Evolutionary conservation across 2,113 vertebrate species (phyloP).

Genomic region (Pagrus major): DNA sequence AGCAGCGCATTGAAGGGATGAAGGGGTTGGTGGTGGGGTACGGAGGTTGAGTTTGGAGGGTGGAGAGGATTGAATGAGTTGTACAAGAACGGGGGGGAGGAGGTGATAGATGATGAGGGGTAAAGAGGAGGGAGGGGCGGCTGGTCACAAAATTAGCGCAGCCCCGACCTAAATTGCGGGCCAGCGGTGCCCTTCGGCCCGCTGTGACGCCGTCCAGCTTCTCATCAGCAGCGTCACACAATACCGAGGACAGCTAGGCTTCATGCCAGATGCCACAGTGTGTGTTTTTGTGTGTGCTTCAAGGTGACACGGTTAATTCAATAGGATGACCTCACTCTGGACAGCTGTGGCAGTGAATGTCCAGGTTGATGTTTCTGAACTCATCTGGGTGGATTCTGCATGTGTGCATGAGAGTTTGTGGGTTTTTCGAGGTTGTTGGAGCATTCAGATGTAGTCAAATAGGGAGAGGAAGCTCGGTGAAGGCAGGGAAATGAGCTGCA

Average conservation of each 20-base stretch:
- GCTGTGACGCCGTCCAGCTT: conserved; percentile 51
- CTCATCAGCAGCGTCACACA: conserved; percentile 59
- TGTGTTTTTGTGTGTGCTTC: conserved; percentile 23
- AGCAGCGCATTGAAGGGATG: conserved; percentile 10
- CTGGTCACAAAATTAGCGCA: conserved; percentile 39
- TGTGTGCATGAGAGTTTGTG: conserved; percentile 25
- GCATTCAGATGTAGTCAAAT: conserved; percentile 79
- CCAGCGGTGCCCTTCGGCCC: conserved; percentile 53
- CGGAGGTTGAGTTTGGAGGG: conserved; percentile 46
- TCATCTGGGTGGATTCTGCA: conserved; percentile 8
- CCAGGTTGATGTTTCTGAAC: background rate
- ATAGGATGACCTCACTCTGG: conserved; percentile 35
- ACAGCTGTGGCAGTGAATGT: conserved; percentile 26
- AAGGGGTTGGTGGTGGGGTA: conserved; percentile 38
- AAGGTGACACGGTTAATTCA: conserved; percentile 67
- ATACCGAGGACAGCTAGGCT: conserved; percentile 48
- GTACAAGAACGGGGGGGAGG: conserved; percentile 14
- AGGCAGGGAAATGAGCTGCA: conserved; percentile 76
- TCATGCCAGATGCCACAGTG: conserved; percentile 57
- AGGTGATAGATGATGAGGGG: conserved; percentile 42
- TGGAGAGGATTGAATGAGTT: conserved; percentile 39
- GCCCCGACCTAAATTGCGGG: conserved; percentile 32
- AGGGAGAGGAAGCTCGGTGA: conserved; percentile 67
- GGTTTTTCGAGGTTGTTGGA: conserved; percentile 39
- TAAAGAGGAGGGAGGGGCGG: conserved; percentile 28